Percentiles rank a stretch among this genome's conserved stretches.
These are phyloP conservation scores for Apistogramma diplotaenia DNA, from an alignment of 2,113 vertebrate genomes.

Conservation along the genomic window DNA sequence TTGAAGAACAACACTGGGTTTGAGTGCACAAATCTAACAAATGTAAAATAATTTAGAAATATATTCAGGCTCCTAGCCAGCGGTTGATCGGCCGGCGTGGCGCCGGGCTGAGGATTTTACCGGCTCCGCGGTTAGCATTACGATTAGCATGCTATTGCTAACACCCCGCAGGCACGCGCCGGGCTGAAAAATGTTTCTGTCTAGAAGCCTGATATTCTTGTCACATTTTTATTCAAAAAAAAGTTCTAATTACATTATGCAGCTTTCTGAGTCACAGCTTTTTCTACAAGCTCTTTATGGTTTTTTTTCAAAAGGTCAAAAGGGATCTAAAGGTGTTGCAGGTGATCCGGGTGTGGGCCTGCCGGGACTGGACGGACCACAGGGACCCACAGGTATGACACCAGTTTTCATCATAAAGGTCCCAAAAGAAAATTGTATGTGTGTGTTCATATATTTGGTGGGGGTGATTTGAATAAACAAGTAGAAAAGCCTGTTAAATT, in stretches of 20 bases:
- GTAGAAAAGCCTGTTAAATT: neutral
- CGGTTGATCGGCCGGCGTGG: too few relatives aligned
- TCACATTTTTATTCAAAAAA: neutral
- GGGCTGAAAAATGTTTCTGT: too few relatives aligned
- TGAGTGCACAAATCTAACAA: neutral
- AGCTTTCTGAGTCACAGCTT: neutral
- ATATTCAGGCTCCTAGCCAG: too few relatives aligned
- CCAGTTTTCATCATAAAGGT: neutral
- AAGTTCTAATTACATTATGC: neutral
- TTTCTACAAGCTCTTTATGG: neutral
- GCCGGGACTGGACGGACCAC: conserved; percentile 66
- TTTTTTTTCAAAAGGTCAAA: conserved; percentile 64
- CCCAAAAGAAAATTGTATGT: neutral
- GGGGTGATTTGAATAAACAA: neutral
- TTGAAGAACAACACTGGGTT: neutral
- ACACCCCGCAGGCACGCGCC: too few relatives aligned
- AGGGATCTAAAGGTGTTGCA: conserved; percentile 64
- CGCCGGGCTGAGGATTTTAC: too few relatives aligned
- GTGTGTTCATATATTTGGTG: too few relatives aligned
- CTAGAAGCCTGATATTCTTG: too few relatives aligned
- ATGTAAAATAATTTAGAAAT: neutral
- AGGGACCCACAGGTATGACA: conserved; percentile 61
- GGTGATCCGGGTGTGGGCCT: conserved; percentile 62
- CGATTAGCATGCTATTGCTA: too few relatives aligned
- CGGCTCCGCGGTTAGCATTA: too few relatives aligned